Evolutionary conservation across 2,113 vertebrate genomes (phyloP), one percentile per base, ranked within the genome.

Genomic region (Cebus imitator): DNA sequence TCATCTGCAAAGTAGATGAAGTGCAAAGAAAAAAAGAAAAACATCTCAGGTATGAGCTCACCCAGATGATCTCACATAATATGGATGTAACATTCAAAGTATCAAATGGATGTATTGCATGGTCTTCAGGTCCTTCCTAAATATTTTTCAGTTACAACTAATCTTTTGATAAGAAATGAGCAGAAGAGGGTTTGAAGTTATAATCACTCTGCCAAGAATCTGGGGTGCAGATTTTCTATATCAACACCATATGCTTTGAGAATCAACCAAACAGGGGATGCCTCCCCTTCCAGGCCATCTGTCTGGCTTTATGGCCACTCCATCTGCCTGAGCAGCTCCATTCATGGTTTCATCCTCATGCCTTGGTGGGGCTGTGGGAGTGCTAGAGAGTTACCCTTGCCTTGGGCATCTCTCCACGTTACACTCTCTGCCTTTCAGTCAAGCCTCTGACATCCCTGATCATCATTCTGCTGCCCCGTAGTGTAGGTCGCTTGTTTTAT

Each of bases 161-260:
- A 88, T 23, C n/a, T 92, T 96, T 94, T 76, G 72, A n/a, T 72
- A 81, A 81, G 43, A 94, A 93, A 89, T 73, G 64, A 96, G 48
- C 27, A 87, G 25, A 16, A n/a, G 55, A 83, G 90, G 27, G 7
- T 73, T 75, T 96, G 75, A 92, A 94, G 78, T 48, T 94, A 61
- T 18, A 14, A 75, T n/a, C 25, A 35, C 72, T 90, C 64, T 81
- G 78, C 82, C 87, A 78, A 93, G 52, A 94, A 91, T 35, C 58
- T 93, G 68, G 37, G 40, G 45, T 97, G 8, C n/a, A 57, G 37
- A 50, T 86, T 94, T 82, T 89, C 73, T 79, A 0, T 81, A 68
- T 40, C 1, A 16, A 43, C 5, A 82, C 72, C 82, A 50, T 68
- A 91, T 82, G 72, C 79, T 95, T 73, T 82, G 66, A 96, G 89